phyloP scores from a whole-genome alignment of 2,113 vertebrate species.

The Helogale parvula region DNA sequence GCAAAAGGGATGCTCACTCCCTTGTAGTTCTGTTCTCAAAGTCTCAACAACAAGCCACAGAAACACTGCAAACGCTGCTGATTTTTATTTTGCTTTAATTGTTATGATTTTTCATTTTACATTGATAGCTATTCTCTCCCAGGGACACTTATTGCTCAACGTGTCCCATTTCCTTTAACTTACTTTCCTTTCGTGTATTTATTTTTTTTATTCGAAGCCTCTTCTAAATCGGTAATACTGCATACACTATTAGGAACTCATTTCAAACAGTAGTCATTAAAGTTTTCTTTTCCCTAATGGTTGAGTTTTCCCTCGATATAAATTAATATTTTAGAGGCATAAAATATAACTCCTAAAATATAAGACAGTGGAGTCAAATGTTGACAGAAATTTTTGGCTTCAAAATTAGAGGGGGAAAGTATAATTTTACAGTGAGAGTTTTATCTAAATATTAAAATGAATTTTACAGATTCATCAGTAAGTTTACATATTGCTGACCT shows the following conservation, averaged over 20 bases:
- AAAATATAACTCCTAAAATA: background rate
- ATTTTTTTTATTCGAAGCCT: background rate
- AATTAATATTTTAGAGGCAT: background rate
- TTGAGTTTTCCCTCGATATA: background rate
- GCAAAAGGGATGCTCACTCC: background rate
- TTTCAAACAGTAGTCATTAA: background rate
- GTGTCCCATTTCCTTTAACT: background rate
- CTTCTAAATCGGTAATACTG: conserved; percentile 20
- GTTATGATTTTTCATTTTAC: conserved; percentile 22
- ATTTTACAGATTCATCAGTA: background rate
- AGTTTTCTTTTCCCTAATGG: background rate
- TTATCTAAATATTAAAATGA: background rate
- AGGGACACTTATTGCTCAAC: background rate
- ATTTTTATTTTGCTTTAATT: conserved; percentile 41
- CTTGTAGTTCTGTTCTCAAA: background rate
- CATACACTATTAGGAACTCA: background rate
- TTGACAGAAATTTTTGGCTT: background rate
- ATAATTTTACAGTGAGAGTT: background rate
- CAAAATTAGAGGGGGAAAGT: background rate
- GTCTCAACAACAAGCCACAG: background rate
- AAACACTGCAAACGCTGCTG: background rate
- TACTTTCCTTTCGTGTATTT: background rate
- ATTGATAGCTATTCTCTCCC: background rate
- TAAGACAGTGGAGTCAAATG: background rate
- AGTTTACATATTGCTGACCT: background rate